Evolutionary conservation across 1,140 invertebrate species (phyloP), one percentile per base, ranked within the genome.

Genomic region (Ectropis grisescens): DNA sequence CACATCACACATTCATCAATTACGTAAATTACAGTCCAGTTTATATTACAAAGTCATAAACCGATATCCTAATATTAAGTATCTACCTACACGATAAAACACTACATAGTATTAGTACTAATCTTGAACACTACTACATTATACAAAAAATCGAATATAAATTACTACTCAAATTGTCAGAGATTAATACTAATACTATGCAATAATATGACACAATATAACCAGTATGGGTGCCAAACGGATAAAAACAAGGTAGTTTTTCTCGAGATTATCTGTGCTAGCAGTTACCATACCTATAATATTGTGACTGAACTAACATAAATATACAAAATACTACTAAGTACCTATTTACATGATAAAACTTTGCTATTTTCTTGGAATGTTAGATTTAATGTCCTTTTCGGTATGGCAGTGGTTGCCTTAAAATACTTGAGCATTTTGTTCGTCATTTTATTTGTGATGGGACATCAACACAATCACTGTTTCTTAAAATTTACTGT

Each of bases 401-500:
- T 35, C 47, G 32, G 54, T 70, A 74, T 69, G 69, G 66, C 66
- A 60, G 50, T 61, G 44, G 16, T 19, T 10, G 69, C 64, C 66
- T 74, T 64, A 69, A 55, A 69, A 59, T 71, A 71, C 52, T 66
- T 80, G 75, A 80, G 75, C 75, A 80, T 76, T 68, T 62, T 47
- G 13, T 61, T 65, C 56, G 47, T 65, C n/a, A n/a, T 52, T 51
- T 60, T 42, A 33, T 47, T 54, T 49, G 64, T 58, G 41, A 61
- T 41, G 43, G 58, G 58, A 67, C 52, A 78, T 80, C 75, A 80
- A 80, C 75, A 80, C 71, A 80, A 52, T 75, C 75, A 80, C 75
- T 80, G 75, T 80, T 78, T 72, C 11, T 19, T 19, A 19, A 19
- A 8, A 19, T 19, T 19, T 19, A 19, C 8, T 19, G 16, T 3